Base-by-base conservation (phyloP, 2,888 invertebrate species). In the Spodoptera littoralis region DNA sequence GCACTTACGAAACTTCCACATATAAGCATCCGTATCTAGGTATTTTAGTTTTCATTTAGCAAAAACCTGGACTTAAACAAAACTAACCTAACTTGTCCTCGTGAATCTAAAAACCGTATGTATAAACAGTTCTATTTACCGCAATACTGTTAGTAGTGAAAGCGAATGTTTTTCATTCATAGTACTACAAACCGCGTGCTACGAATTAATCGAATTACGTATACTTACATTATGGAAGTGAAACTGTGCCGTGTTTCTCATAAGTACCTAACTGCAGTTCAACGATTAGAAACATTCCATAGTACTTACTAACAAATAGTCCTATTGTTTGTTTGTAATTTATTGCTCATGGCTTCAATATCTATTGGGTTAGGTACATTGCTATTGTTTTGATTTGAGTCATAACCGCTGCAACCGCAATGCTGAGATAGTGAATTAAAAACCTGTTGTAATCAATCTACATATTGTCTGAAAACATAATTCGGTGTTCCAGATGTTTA, bases 121-220 rank as follows among this genome's bases (percentile, higher is more conserved):
- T 50, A 11, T 0, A 22, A 24, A 52, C 13, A 30, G 18, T 30
- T 51, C 11, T 13, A 24, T 12, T 13, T n/a, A 46, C 30, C 13
- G 36, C 27, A 42, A 58, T 18, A 11, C 42, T 44, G 24, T 13
- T 8, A 6, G 51, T 52, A 63, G 62, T 60, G 73, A 75, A 76
- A 75, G 73, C 13, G 12, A 50, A 45, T 48, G 53, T 41, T 58
- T 18, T 65, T 58, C 54, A 52, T 70, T 66, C 11, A 47, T 60
- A 6, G 43, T 24, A 45, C 30, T 24, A 46, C 13, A 54, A 30
- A 52, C 24, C 64, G 49, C 61, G 52, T 60, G 68, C 49, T 0
- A 11, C 24, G 50, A 59, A 72, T 76, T 52, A 63, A 72, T 67
- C 45, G 27, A 56, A 46, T 44, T 51, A 8, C 43, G 18, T 30